phyloP scores from a whole-genome alignment of 2,113 vertebrate genomes.

The Chaetorhynchus papuensis region DNA sequence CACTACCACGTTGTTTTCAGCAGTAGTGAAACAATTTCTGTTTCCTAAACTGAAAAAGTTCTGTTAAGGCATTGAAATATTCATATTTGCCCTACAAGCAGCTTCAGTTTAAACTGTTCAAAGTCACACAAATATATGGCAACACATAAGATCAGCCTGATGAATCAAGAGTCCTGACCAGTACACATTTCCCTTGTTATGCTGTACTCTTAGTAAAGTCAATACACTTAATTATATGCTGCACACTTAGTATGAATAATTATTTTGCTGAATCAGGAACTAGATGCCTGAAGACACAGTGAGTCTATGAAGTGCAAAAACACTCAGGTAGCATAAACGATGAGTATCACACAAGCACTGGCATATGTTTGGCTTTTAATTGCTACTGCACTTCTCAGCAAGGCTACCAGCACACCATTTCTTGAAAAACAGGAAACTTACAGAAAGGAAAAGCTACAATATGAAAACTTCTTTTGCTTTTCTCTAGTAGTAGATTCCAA shows the following conservation, averaged over 20 bases:
- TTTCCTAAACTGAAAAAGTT: not conserved
- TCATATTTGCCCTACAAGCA: not conserved
- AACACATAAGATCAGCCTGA: not conserved
- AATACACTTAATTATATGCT: not conserved
- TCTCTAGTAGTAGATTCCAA: not conserved
- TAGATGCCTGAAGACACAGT: not conserved
- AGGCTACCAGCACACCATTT: not conserved
- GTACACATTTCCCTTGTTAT: not conserved
- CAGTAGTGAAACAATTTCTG: not conserved
- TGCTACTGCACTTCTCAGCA: not conserved
- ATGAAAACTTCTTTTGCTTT: not conserved
- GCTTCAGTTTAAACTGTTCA: not conserved
- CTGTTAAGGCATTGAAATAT: not conserved
- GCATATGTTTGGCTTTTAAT: not conserved
- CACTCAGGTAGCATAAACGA: not conserved
- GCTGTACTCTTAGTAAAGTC: not conserved
- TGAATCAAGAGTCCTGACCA: not conserved
- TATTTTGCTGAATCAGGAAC: not conserved
- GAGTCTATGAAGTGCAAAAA: not conserved
- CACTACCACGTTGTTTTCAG: not conserved
- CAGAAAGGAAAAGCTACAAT: not conserved
- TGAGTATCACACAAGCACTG: not conserved
- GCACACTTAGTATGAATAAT: not conserved
- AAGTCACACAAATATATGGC: not conserved
- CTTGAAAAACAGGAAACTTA: not conserved